These are phyloP conservation scores for Climacteris rufus DNA, from an alignment of 2,113 vertebrate genomes.

Conservation along the genomic window DNA sequence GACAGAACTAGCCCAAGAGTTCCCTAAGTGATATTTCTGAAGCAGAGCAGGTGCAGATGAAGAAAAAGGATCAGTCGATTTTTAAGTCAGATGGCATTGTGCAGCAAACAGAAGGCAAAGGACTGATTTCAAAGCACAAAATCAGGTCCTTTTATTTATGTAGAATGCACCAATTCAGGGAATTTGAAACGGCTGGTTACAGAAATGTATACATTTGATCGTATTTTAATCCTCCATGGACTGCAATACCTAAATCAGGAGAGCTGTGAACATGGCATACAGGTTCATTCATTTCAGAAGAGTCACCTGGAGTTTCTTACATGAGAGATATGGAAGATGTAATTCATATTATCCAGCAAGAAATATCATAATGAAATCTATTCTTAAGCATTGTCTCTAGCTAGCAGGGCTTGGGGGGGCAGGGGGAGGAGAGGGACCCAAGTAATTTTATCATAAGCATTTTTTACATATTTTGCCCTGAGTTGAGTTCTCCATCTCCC, in stretches of 20 bases:
- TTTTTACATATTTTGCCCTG: neutral
- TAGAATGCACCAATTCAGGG: conserved; percentile 67
- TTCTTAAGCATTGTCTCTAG: neutral
- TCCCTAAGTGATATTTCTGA: conserved; percentile 55
- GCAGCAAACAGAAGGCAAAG: conserved; percentile 64
- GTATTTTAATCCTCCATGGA: conserved; percentile 50
- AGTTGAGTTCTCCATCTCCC: neutral
- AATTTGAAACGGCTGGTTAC: conserved; percentile 66
- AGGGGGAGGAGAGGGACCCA: neutral
- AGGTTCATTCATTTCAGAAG: conserved; percentile 39
- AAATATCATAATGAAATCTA: neutral
- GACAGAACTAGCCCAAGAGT: conserved; percentile 46
- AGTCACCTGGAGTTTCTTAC: conserved; percentile 39
- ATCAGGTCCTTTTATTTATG: conserved; percentile 72
- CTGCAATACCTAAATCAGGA: conserved; percentile 42
- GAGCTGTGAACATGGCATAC: neutral
- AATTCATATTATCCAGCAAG: neutral
- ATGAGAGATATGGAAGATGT: neutral
- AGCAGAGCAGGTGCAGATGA: conserved; percentile 71
- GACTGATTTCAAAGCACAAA: conserved; percentile 67
- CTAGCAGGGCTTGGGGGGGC: neutral
- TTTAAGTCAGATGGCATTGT: conserved; percentile 73
- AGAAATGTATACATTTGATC: conserved; percentile 62
- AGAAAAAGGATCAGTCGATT: conserved; percentile 27
- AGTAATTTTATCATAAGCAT: neutral